Evolutionary conservation across 2,888 invertebrate species (phyloP), one percentile per base, ranked within the genome.

Genomic region (Thymelicus sylvestris): DNA sequence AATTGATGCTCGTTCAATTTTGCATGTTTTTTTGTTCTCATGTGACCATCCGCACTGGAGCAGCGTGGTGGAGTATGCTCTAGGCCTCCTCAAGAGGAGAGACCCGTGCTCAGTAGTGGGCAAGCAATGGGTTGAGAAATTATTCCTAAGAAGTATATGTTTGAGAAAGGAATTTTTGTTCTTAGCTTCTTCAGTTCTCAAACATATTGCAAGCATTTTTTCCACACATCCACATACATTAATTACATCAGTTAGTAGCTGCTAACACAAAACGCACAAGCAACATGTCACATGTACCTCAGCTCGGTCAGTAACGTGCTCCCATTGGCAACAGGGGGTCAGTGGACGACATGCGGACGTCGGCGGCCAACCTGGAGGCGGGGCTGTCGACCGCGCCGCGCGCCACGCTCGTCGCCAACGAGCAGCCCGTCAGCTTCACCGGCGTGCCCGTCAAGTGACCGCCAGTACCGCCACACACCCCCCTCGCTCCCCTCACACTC

Each of bases 351-450:
- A 97, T 97, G 97, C 95, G 96, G 88, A 95, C 95, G 88, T 94
- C 96, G 83, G 96, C 96, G 76, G 95, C 94, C 72, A 90, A 83
- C 74, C 86, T 94, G 60, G 93, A 92, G 79, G 85, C 91, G 61
- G 93, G 93, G 1, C 57, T 78, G 66, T 91, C 94, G 77, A 90
- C 95, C 74, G 70, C 94, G 79, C 96, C 96, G 90, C 95, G 95
- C 81, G 96, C 97, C 81, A 96, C 95, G 83, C 96, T 97, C 84
- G 96, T 97, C 81, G 95, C 96, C 84, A 96, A 97, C 94, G 97
- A 97, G 85, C 96, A 97, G 89, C 97, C 97, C 60, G 95, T 96
- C 88, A 96, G 96, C 91, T 95, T 96, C 88, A 96, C 96, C 77
- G 95, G 95, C 80, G 94, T 84, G 59, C 96, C 97, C 76, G 86